Conservation (phyloP, 2,888 invertebrate species). For the Brachyptera risi region DNA sequence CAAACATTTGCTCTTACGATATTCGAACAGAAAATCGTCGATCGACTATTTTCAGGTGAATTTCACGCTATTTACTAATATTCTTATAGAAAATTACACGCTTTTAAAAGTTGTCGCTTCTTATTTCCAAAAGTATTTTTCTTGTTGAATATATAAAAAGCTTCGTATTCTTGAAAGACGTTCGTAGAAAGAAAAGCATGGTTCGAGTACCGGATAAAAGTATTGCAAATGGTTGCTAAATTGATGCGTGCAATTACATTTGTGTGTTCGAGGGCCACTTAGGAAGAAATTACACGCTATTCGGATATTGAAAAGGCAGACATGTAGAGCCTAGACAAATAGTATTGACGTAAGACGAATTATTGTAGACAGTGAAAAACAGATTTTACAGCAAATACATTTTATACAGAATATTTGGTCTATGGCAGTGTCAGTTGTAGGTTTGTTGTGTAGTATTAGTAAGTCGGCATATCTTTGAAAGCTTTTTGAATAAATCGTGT, state of each 20-base stretch:
- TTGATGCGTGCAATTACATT: slow-evolving; percentile 20
- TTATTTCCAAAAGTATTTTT: slow-evolving; percentile 5
- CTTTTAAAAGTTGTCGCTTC: slow-evolving; percentile 1
- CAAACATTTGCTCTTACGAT: neutral
- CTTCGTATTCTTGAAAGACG: slow-evolving; percentile 2
- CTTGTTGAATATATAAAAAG: neutral
- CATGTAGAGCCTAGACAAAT: neutral
- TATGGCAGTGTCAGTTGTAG: too few relatives aligned
- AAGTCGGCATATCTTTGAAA: too few relatives aligned
- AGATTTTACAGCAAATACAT: too few relatives aligned
- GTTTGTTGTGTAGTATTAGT: too few relatives aligned
- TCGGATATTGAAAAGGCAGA: neutral
- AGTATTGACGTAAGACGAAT: slow-evolving; percentile 8
- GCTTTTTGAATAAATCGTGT: too few relatives aligned
- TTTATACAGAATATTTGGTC: too few relatives aligned
- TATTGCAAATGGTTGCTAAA: slow-evolving; percentile 13
- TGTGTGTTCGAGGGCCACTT: neutral
- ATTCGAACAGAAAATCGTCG: slow-evolving; percentile 3
- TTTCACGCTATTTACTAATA: slow-evolving; percentile 18
- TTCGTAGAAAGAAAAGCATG: slow-evolving; percentile 5
- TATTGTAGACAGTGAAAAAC: too few relatives aligned
- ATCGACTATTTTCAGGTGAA: slow-evolving; percentile 6
- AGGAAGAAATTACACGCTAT: slow-evolving; percentile 5
- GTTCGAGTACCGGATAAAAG: neutral
- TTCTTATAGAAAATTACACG: slow-evolving; percentile 13